These are phyloP conservation scores for Apodemus sylvaticus DNA, from an alignment of 2,113 vertebrate genomes.

Conservation along the genomic window DNA sequence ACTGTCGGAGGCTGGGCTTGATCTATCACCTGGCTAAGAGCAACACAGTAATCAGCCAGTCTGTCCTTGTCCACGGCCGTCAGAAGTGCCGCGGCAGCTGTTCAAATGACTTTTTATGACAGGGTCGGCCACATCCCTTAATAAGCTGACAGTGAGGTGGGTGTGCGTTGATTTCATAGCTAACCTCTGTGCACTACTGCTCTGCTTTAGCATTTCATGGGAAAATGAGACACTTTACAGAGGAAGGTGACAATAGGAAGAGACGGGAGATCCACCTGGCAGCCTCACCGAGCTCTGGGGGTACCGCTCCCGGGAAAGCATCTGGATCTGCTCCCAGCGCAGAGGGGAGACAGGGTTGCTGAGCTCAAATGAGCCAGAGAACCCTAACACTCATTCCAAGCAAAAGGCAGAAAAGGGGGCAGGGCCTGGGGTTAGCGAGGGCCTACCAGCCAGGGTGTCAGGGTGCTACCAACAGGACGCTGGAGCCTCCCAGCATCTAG, in stretches of 20 bases:
- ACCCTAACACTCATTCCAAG: background rate
- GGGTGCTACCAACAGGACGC: background rate
- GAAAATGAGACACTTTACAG: background rate
- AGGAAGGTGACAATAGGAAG: background rate
- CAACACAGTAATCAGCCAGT: background rate
- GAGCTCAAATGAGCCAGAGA: accelerated
- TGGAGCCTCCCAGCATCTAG: accelerated
- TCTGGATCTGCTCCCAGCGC: background rate
- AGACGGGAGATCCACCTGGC: accelerated
- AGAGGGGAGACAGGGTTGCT: too few relatives aligned
- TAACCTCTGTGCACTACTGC: accelerated
- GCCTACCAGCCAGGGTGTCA: background rate
- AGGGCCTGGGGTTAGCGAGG: too few relatives aligned
- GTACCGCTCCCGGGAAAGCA: background rate
- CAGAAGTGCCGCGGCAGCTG: background rate
- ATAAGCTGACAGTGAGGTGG: background rate
- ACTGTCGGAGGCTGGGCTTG: too few relatives aligned
- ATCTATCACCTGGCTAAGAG: background rate
- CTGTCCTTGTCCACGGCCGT: background rate
- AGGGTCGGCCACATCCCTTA: background rate
- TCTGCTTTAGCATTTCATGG: background rate
- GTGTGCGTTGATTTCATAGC: background rate
- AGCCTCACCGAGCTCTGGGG: too few relatives aligned
- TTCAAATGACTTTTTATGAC: background rate
- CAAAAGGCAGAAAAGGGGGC: background rate